Conservation (phyloP, 2,888 invertebrate species). For the Watsonalla binaria region DNA sequence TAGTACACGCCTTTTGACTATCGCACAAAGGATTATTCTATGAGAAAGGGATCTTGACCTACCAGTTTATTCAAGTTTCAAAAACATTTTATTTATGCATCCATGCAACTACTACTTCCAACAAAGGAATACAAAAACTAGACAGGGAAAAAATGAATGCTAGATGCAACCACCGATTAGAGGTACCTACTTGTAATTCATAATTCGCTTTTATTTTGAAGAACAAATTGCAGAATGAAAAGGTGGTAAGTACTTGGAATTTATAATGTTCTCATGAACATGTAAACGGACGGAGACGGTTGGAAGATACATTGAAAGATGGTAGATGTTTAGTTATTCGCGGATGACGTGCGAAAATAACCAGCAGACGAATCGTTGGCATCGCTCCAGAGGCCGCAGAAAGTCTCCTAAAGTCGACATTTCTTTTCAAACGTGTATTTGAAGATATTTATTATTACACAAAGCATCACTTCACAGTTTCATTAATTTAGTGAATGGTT, state of each 20-base stretch:
- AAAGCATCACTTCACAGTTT: slow-evolving; percentile 7
- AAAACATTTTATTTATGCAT: slow-evolving; percentile 77
- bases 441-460: slow-evolving; percentile 13
- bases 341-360: slow-evolving; percentile 71
- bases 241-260: neutral
- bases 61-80: slow-evolving; percentile 73
- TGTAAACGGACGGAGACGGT: neutral
- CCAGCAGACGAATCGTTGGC: slow-evolving; percentile 66
- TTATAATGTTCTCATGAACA: too few species aligned
- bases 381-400: slow-evolving; percentile 61
- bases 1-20: slow-evolving; percentile 71
- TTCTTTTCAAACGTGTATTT: slow-evolving; percentile 21
- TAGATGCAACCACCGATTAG: slow-evolving; percentile 73
- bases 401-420: slow-evolving; percentile 49
- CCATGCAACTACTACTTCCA: slow-evolving; percentile 62
- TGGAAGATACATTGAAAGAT: neutral
- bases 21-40: slow-evolving; percentile 70
- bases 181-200: slow-evolving; percentile 71
- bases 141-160: slow-evolving; percentile 75
- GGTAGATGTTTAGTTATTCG: slow-evolving; percentile 55
- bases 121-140: slow-evolving; percentile 75
- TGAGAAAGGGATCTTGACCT: slow-evolving; percentile 78
- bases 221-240: slow-evolving; percentile 28
- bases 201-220: slow-evolving; percentile 55
- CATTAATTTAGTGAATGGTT: neutral